These are phyloP conservation scores for Cerastoderma edule DNA, from an alignment of 2,888 invertebrate species.

Conservation along the genomic window DNA sequence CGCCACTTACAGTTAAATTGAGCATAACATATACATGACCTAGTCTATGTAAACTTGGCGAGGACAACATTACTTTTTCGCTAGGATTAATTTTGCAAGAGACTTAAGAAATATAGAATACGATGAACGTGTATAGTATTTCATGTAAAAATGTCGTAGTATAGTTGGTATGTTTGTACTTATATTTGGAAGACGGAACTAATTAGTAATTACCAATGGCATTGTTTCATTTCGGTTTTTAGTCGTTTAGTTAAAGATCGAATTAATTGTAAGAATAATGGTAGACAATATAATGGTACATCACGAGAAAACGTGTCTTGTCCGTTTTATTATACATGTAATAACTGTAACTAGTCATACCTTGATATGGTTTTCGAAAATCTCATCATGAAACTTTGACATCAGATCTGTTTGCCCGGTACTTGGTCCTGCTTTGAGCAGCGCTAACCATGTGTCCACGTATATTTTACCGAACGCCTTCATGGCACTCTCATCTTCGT, in stretches of 20 bases:
- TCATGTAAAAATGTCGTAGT: too few relatives aligned
- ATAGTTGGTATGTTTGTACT: too few relatives aligned
- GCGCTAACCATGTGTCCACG: slow-evolving; percentile 45
- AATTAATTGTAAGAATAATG: background rate
- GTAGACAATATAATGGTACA: background rate
- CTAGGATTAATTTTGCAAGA: too few relatives aligned
- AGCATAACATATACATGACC: too few relatives aligned
- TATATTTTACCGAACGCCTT: slow-evolving; percentile 27
- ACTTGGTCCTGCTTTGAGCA: slow-evolving; percentile 33
- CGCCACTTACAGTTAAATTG: too few relatives aligned
- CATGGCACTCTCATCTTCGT: slow-evolving; percentile 32
- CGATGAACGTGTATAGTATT: too few relatives aligned
- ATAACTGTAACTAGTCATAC: background rate
- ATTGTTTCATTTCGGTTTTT: too few relatives aligned
- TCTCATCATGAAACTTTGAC: slow-evolving; percentile 15
- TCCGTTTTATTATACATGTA: background rate
- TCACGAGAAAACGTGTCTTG: background rate
- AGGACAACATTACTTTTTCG: too few relatives aligned
- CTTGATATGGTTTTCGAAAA: slow-evolving; percentile 36
- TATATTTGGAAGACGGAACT: too few relatives aligned
- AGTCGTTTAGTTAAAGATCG: background rate
- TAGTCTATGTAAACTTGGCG: too few relatives aligned
- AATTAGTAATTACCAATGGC: too few relatives aligned
- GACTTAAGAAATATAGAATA: too few relatives aligned
- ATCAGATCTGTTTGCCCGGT: slow-evolving; percentile 45